These are phyloP conservation scores for Hassar affinis DNA, from an alignment of 2,113 vertebrate species.

Conservation along the genomic window DNA sequence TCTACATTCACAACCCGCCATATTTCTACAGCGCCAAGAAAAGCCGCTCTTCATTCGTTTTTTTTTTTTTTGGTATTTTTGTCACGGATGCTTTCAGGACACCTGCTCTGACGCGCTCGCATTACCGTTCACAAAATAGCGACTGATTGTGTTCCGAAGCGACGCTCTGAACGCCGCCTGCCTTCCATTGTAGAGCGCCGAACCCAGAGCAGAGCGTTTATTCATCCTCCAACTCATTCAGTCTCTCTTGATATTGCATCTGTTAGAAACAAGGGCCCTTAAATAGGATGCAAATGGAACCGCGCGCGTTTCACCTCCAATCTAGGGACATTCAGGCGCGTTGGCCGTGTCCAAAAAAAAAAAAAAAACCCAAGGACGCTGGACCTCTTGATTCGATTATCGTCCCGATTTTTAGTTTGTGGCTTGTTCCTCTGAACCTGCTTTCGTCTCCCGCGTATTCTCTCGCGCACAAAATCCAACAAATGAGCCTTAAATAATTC, in stretches of 20 bases:
- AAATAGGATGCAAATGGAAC: constrained; percentile 45
- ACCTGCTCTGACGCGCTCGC: constrained; percentile 7
- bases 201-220: neutral
- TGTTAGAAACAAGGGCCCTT: constrained; percentile 59
- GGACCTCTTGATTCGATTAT: constrained; percentile 27
- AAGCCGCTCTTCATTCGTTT: neutral
- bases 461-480: neutral
- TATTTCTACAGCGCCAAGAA: neutral
- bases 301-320: constrained; percentile 61
- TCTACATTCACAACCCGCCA: neutral
- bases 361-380: neutral
- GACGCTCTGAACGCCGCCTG: constrained; percentile 1
- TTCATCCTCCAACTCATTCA: constrained; percentile 19
- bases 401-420: neutral
- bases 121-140: constrained; percentile 23
- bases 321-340: constrained; percentile 59
- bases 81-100: constrained; percentile 48
- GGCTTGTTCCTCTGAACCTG: neutral
- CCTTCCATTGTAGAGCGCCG: constrained; percentile 17
- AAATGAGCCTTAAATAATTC: constrained; percentile 18
- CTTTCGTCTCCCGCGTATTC: neutral
- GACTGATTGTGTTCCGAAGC: constrained; percentile 30
- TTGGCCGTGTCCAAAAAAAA: neutral
- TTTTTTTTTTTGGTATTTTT: neutral
- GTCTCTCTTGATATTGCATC: constrained; percentile 43